Percentiles rank a stretch among this genome's conserved stretches.
Evolutionary conservation across 2,888 invertebrate species (phyloP).

Genomic region (Laspeyria flexula): DNA sequence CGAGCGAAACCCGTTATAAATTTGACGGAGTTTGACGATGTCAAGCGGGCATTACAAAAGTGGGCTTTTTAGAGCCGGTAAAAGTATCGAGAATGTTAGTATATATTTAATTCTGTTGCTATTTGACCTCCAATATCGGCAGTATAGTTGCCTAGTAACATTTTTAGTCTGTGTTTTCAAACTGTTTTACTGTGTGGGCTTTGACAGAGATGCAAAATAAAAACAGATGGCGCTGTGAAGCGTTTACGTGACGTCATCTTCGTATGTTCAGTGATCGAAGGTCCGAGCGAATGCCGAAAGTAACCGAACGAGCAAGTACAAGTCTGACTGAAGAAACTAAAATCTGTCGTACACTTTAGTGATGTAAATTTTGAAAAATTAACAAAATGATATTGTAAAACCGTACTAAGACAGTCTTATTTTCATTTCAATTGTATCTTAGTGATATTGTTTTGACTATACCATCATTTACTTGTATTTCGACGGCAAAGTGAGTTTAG

Average conservation of each 20-base stretch:
- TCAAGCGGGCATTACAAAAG: too few species aligned
- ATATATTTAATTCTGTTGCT: not conserved
- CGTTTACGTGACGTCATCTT: slow-evolving; percentile 70
- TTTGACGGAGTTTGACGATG: too few species aligned
- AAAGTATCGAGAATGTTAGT: slow-evolving; percentile 21
- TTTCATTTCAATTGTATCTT: slow-evolving; percentile 76
- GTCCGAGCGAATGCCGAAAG: slow-evolving; percentile 87
- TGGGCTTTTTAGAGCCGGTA: too few species aligned
- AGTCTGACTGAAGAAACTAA: slow-evolving; percentile 89
- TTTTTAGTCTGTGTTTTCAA: slow-evolving; percentile 17
- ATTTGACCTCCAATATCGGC: not conserved
- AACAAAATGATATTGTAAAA: slow-evolving; percentile 85
- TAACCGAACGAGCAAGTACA: slow-evolving; percentile 85
- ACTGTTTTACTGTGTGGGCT: slow-evolving; percentile 5
- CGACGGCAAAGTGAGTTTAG: slow-evolving; percentile 83
- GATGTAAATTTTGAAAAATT: slow-evolving; percentile 85
- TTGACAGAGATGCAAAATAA: not conserved
- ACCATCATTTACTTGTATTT: slow-evolving; percentile 72
- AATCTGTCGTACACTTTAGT: slow-evolving; percentile 88
- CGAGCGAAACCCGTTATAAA: too few species aligned
- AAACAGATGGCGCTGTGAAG: slow-evolving; percentile 53
- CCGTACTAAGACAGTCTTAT: slow-evolving; percentile 69
- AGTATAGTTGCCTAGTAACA: not conserved
- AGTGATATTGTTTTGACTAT: slow-evolving; percentile 80
- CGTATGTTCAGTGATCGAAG: slow-evolving; percentile 78